Conservation (phyloP, 2,113 vertebrate species). For the Boleophthalmus pectinirostris region DNA sequence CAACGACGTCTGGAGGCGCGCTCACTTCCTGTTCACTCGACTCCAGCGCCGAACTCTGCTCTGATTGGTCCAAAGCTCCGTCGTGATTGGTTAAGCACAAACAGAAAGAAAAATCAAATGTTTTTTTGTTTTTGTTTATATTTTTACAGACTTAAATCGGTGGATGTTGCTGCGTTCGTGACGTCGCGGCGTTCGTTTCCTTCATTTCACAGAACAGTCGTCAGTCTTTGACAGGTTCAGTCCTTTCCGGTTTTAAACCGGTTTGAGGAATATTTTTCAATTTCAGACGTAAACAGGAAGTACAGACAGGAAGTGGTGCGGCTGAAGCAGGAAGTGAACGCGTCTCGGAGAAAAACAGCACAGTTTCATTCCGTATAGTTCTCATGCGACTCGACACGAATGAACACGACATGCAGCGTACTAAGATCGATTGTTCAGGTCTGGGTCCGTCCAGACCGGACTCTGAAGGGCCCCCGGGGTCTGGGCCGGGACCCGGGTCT, state of each 20-base stretch:
- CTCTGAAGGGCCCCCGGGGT: not conserved
- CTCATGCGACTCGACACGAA: conserved; percentile 62
- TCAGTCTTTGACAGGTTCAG: not conserved
- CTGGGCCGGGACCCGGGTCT: too few species aligned
- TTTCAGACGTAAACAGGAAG: not conserved
- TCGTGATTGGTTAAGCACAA: too few species aligned
- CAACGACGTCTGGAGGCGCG: conserved; percentile 25
- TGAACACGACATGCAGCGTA: conserved; percentile 61
- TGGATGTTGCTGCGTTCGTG: not conserved
- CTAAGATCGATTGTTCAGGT: conserved; percentile 8
- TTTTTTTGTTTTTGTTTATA: not conserved
- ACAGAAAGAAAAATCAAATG: not conserved
- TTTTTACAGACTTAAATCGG: not conserved
- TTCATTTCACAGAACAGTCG: not conserved
- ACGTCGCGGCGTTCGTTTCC: not conserved
- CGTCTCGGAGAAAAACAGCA: conserved; percentile 30
- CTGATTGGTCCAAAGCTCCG: not conserved
- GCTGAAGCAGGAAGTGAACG: conserved; percentile 23
- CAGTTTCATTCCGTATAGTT: conserved; percentile 55
- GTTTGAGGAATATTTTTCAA: not conserved
- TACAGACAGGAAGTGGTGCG: not conserved
- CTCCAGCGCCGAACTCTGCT: not conserved
- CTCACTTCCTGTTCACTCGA: conserved; percentile 22
- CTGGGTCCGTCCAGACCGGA: not conserved
- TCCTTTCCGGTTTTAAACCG: not conserved